These are phyloP conservation scores for Phyto melanocephala DNA, from an alignment of 2,888 invertebrate genomes.

Conservation along the genomic window DNA sequence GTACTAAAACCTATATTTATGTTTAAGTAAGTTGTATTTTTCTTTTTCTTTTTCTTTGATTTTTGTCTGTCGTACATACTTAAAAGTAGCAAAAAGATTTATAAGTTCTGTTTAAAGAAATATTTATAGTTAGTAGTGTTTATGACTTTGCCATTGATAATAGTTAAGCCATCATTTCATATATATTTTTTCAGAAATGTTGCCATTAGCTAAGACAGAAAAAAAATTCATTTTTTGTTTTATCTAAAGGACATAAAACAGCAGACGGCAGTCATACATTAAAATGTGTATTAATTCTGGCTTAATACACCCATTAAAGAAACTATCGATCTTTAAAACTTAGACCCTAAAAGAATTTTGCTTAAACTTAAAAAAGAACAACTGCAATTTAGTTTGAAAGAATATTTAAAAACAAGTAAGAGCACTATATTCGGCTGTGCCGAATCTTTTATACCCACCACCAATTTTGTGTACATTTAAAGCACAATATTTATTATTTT, in stretches of 20 bases:
- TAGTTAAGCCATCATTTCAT: not conserved
- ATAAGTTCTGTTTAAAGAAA: slow-evolving; percentile 37
- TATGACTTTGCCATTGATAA: slow-evolving; percentile 59
- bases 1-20: not conserved
- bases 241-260: slow-evolving; percentile 32
- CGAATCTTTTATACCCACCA: no score
- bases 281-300: slow-evolving; percentile 31
- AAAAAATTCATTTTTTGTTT: slow-evolving; percentile 10
- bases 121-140: slow-evolving; percentile 47
- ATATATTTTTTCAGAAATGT: slow-evolving; percentile 25
- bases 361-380: not conserved
- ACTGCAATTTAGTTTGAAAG: not conserved
- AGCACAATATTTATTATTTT: no score
- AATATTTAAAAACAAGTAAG: no score
- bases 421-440: no score
- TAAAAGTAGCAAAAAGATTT: slow-evolving; percentile 24
- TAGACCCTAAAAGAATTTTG: not conserved
- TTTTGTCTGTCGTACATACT: no score
- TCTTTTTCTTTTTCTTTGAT: not conserved
- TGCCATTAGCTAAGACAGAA: slow-evolving; percentile 42
- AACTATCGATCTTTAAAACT: slow-evolving; percentile 34
- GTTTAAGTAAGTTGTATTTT: slow-evolving; percentile 1
- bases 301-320: slow-evolving; percentile 38
- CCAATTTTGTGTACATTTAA: no score
- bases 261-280: slow-evolving; percentile 35